Evolutionary conservation across 2,888 invertebrate genomes (phyloP), one percentile per base, ranked within the genome.

Genomic region (Nemurella pictetii): DNA sequence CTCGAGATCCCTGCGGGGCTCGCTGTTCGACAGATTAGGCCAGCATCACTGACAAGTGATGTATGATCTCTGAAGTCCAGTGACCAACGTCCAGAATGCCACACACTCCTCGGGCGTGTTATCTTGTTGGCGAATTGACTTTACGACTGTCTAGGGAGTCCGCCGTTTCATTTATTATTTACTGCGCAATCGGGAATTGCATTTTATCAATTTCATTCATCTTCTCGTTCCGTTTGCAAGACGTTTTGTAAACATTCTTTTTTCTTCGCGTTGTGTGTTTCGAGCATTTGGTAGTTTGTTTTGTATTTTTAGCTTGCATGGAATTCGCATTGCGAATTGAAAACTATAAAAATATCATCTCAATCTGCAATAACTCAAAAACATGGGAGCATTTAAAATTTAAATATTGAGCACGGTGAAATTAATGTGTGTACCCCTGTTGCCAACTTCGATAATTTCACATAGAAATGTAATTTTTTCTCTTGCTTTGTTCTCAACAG

Each of bases 161-260:
- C 55, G 26, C 80, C 7, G 35, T 81, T 81, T 81, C 80, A 81
- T 82, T 82, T 82, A 82, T 82, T 82, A 82, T 82, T 82, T 82
- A 82, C 27, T 29, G 27, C 80, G 29, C 83, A 32, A 30, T 83
- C 29, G 73, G 80, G 73, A 32, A 80, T 85, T 85, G 55, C 83
- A 25, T 74, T 83, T 83, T 85, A 85, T 83, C 83, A 83, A 83
- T 83, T 55, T 73, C 83, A 80, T 83, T 72, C 80, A 82, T 82
- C 82, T 82, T 82, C 7, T 28, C 72, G 27, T 72, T 72, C 29
- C 78, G 30, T 29, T 78, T 78, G 5, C 75, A 7, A 78, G 78
- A 30, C 29, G 78, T 28, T 78, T 78, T 78, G 30, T 78, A 1
- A n/a, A n/a, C n/a, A 12, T 55, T 20, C 9, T 1, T 55, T 75